These are phyloP conservation scores for Mormyrus hasselquistii DNA, from an alignment of 2,797 vertebrate species.

Conservation along the genomic window DNA sequence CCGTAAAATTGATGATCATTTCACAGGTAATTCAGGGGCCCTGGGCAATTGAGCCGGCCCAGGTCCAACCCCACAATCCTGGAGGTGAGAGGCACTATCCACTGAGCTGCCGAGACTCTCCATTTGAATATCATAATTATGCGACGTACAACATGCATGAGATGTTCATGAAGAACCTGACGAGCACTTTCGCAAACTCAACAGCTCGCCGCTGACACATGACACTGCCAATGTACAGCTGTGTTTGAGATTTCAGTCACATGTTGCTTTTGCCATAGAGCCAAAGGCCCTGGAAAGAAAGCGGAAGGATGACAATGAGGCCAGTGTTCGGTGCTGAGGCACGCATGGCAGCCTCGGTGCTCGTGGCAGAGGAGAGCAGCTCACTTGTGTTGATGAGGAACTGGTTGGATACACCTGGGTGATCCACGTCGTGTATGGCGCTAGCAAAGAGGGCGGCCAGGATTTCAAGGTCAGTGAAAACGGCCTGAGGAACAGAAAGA, in stretches of 20 bases:
- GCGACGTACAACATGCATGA: neutral
- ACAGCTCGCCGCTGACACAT: neutral
- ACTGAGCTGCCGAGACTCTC: neutral
- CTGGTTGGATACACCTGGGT: conserved; percentile 89
- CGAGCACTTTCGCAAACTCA: neutral
- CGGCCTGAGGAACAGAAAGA: conserved; percentile 60
- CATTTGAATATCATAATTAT: neutral
- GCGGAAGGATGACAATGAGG: neutral
- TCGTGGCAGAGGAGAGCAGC: conserved; percentile 34
- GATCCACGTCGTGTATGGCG: conserved; percentile 88
- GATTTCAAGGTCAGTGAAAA: conserved; percentile 89
- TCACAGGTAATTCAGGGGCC: neutral
- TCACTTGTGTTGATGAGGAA: conserved; percentile 95
- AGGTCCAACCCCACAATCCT: neutral
- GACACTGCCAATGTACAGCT: neutral
- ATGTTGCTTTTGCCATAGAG: neutral
- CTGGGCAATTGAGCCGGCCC: neutral
- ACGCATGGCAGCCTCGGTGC: neutral
- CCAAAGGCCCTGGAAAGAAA: neutral
- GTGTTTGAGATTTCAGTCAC: neutral
- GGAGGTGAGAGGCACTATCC: neutral
- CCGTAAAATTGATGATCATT: neutral
- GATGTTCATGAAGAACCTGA: neutral
- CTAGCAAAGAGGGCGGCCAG: conserved; percentile 84
- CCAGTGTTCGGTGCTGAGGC: neutral